Conservation (phyloP, 2,888 invertebrate genomes). For the Drosophila merina region DNA sequence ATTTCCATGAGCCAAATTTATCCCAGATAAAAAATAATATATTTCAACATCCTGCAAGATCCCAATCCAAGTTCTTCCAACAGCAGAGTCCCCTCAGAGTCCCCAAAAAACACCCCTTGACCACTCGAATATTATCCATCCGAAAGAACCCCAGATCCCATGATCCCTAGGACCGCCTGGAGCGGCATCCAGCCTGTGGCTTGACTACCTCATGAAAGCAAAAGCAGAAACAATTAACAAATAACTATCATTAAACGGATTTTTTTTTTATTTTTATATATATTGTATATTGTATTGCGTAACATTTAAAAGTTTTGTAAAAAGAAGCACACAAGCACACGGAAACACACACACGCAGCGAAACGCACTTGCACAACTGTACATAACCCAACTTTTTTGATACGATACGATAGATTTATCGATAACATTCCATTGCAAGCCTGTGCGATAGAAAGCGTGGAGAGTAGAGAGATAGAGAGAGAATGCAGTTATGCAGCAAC, state of each 20-base stretch:
- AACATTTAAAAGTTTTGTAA: not conserved
- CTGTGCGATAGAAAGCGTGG: conserved; percentile 28
- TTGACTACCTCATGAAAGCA: conserved; percentile 70
- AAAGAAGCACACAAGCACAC: conserved; percentile 29
- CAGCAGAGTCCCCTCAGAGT: conserved; percentile 11
- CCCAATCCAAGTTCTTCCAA: conserved; percentile 70
- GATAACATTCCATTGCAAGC: conserved; percentile 65
- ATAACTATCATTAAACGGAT: conserved; percentile 37
- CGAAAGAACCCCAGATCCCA: conserved; percentile 1
- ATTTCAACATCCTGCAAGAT: not conserved
- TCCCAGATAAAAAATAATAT: not conserved
- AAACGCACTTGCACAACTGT: conserved; percentile 46
- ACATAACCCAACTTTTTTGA: conserved; percentile 65
- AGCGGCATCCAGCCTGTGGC: conserved; percentile 61
- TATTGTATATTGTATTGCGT: not conserved
- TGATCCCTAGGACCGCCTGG: conserved; percentile 41
- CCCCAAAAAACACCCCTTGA: conserved; percentile 7
- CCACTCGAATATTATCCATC: conserved; percentile 61
- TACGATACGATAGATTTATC: conserved; percentile 53
- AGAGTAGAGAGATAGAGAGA: conserved; percentile 34
- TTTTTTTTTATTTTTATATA: conserved; percentile 9
- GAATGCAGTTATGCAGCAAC: conserved; percentile 49
- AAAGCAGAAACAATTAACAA: conserved; percentile 45
- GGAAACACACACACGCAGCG: conserved; percentile 7
- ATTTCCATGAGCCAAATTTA: not conserved